A percentile compares a stretch with the other conserved stretches of the same genome.
These are phyloP conservation scores for Drosophila busckii DNA, from an alignment of 1,140 invertebrate species.

Conservation along the genomic window DNA sequence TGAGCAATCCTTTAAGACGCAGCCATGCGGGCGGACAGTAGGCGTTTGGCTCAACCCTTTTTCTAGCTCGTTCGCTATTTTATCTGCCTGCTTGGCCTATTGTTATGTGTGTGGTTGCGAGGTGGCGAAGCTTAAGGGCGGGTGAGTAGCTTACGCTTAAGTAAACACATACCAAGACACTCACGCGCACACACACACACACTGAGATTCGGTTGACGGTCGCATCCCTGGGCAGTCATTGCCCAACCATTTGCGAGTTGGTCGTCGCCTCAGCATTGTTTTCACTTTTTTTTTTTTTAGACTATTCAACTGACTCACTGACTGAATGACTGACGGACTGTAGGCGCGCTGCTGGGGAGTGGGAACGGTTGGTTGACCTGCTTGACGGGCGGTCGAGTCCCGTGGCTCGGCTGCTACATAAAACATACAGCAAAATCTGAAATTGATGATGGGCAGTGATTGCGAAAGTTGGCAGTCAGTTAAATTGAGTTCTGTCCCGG, in stretches of 20 bases:
- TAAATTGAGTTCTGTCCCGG: slow-evolving; percentile 67
- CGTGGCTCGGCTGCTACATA: slow-evolving; percentile 57
- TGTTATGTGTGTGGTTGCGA: slow-evolving; percentile 43
- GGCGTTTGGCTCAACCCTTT: too few relatives aligned
- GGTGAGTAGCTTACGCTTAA: slow-evolving; percentile 63
- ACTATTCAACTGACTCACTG: slow-evolving; percentile 8
- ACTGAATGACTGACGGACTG: slow-evolving; percentile 33
- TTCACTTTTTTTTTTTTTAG: slow-evolving; percentile 50
- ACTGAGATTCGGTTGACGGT: slow-evolving; percentile 21
- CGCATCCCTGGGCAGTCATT: slow-evolving; percentile 55
- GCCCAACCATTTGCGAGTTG: slow-evolving; percentile 47
- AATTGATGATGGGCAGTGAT: slow-evolving; percentile 77
- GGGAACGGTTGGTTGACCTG: slow-evolving; percentile 31
- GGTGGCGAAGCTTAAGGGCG: neutral
- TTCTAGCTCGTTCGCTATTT: slow-evolving; percentile 47
- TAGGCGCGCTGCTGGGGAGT: neutral
- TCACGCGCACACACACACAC: slow-evolving; percentile 37
- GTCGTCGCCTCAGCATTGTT: slow-evolving; percentile 54
- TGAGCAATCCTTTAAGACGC: slow-evolving; percentile 73
- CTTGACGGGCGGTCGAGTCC: slow-evolving; percentile 45
- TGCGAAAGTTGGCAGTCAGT: slow-evolving; percentile 76
- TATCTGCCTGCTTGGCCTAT: slow-evolving; percentile 39
- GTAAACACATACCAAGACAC: slow-evolving; percentile 63
- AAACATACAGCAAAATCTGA: slow-evolving; percentile 77
- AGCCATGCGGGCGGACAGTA: slow-evolving; percentile 1